phyloP scores from a whole-genome alignment of 92 coral and sea anemone species.

The Parazoanthus atlanticus region DNA sequence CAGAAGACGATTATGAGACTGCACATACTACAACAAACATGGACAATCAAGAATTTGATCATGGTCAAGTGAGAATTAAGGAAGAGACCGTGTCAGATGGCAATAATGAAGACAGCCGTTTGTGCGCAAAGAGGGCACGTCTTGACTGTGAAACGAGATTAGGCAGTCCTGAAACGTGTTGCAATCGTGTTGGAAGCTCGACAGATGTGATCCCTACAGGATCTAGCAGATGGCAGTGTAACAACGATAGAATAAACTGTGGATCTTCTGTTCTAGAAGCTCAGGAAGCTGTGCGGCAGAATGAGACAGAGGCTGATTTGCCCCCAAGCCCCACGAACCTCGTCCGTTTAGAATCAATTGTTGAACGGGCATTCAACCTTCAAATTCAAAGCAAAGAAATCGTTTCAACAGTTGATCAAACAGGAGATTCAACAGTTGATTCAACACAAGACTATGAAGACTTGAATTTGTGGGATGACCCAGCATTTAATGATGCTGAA shows the following conservation, averaged over 20 bases:
- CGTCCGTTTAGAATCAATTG: neutral
- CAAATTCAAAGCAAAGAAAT: neutral
- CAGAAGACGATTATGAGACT: neutral
- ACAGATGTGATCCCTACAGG: conserved; percentile 6
- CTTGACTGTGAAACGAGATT: neutral
- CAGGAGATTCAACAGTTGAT: conserved; percentile 26
- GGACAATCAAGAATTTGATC: neutral
- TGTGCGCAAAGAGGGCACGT: neutral
- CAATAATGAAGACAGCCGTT: neutral
- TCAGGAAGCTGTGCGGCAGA: neutral
- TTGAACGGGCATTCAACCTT: neutral
- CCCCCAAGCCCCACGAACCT: conserved; percentile 14
- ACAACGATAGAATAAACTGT: neutral
- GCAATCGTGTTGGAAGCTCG: conserved; percentile 21
- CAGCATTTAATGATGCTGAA: conserved; percentile 10
- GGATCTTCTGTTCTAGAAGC: neutral
- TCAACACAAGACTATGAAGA: conserved; percentile 38
- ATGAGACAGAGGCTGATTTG: conserved; percentile 19
- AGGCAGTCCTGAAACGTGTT: conserved; percentile 21
- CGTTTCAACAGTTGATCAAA: neutral
- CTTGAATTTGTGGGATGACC: conserved; percentile 34
- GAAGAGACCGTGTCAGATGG: neutral
- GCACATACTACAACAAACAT: neutral
- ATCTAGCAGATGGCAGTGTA: neutral
- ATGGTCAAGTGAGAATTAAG: neutral